phyloP scores from a whole-genome alignment of 2,888 invertebrate species.

The Brachynemurus nebulosus region DNA sequence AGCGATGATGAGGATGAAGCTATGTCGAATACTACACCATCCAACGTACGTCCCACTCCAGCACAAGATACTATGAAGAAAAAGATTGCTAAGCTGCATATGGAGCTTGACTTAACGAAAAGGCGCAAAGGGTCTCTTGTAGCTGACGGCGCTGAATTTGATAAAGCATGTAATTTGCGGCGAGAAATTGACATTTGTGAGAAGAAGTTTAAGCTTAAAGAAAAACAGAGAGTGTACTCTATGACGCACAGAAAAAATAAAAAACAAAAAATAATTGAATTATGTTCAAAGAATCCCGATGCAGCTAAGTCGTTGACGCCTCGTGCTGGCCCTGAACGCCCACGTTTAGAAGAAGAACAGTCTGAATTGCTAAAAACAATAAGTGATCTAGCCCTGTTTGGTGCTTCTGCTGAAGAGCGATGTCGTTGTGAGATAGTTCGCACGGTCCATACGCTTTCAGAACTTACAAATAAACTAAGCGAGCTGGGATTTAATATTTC shows the following conservation, averaged over 20 bases:
- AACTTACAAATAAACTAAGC: slow-evolving; percentile 13
- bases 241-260: too few species aligned
- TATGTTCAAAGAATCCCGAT: slow-evolving; percentile 5
- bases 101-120: slow-evolving; percentile 16
- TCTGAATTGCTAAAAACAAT: slow-evolving; percentile 23
- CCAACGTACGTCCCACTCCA: slow-evolving; percentile 15
- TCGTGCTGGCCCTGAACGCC: slow-evolving; percentile 17
- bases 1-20: slow-evolving; percentile 12
- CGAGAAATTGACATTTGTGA: slow-evolving; percentile 17
- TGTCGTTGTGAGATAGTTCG: slow-evolving; percentile 20
- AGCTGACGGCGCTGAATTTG: slow-evolving; percentile 13
- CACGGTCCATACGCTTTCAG: slow-evolving; percentile 13
- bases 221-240: too few species aligned
- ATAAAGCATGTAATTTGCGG: slow-evolving; percentile 15
- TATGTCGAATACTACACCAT: slow-evolving; percentile 12
- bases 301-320: slow-evolving; percentile 4
- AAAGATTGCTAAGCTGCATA: slow-evolving; percentile 15
- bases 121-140: slow-evolving; percentile 14
- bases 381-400: slow-evolving; percentile 22
- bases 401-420: slow-evolving; percentile 21
- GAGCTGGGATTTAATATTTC: slow-evolving; percentile 16
- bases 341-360: slow-evolving; percentile 22
- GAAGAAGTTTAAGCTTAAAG: slow-evolving; percentile 16
- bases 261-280: slow-evolving; percentile 1
- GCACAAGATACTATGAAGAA: slow-evolving; percentile 15